Conservation (phyloP, 2,113 vertebrate species). For the Origma solitaria region DNA sequence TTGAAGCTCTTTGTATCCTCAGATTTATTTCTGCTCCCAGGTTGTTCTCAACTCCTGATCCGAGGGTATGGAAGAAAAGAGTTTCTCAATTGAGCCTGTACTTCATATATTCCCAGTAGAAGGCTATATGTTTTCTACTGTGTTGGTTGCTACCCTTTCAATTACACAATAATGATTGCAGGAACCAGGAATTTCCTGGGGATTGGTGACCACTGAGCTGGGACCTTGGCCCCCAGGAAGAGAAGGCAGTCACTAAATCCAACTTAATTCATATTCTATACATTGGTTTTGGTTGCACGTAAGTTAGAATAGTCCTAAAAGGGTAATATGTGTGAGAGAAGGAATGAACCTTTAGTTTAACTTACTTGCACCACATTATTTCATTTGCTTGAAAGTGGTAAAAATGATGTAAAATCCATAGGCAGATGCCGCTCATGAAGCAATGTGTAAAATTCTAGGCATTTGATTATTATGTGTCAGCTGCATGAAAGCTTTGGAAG, state of each 20-base stretch:
- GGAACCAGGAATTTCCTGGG: neutral
- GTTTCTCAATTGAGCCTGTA: neutral
- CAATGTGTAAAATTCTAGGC: neutral
- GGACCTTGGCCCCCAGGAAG: neutral
- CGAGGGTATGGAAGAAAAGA: neutral
- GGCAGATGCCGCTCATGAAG: neutral
- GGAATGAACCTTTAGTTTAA: neutral
- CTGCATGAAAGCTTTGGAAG: neutral
- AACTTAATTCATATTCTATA: neutral
- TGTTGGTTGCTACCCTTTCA: constrained; percentile 3
- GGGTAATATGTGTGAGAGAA: neutral
- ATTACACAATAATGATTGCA: neutral
- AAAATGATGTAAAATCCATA: neutral
- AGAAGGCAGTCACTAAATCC: neutral
- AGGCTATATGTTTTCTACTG: neutral
- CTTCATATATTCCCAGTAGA: neutral
- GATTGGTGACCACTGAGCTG: neutral
- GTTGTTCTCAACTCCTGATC: neutral
- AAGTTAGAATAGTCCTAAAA: neutral
- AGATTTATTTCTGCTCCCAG: constrained; percentile 43
- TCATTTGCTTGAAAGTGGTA: neutral
- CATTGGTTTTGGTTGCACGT: neutral
- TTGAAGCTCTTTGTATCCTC: constrained; percentile 28
- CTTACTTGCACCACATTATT: neutral
- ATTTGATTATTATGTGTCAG: neutral